These are phyloP conservation scores for Tachina grossa DNA, from an alignment of 2,888 invertebrate species.

Conservation along the genomic window DNA sequence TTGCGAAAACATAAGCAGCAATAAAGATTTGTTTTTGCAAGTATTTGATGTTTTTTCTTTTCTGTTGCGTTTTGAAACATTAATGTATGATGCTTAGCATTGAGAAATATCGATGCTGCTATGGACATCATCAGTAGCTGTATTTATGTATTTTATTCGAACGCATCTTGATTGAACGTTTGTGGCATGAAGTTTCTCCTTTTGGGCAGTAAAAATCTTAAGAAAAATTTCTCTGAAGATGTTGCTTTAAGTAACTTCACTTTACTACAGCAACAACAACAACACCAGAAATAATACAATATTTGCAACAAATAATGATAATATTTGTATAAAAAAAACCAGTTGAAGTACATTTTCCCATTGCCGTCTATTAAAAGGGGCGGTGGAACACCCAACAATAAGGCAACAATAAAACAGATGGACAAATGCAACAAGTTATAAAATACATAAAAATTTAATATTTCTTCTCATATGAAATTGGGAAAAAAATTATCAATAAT, in stretches of 20 bases:
- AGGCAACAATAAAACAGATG: not conserved
- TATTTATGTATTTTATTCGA: not conserved
- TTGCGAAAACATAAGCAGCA: slow-evolving; percentile 4
- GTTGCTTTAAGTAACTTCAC: slow-evolving; percentile 49
- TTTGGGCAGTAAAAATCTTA: slow-evolving; percentile 45
- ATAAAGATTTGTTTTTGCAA: not conserved
- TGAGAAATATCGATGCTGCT: slow-evolving; percentile 19
- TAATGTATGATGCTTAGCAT: slow-evolving; percentile 8
- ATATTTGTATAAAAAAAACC: slow-evolving; percentile 12
- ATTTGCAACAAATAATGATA: slow-evolving; percentile 11
- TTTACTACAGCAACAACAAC: slow-evolving; percentile 32
- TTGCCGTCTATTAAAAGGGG: slow-evolving; percentile 19
- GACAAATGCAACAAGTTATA: slow-evolving; percentile 27
- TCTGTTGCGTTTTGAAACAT: not conserved
- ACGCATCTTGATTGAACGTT: slow-evolving; percentile 59
- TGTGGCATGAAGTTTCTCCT: slow-evolving; percentile 63
- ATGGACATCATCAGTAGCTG: not conserved
- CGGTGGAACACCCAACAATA: not conserved
- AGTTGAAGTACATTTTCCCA: slow-evolving; percentile 28
- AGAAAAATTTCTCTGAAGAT: slow-evolving; percentile 60
- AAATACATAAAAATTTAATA: not conserved
- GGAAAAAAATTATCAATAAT: not conserved
- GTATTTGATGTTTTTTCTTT: not conserved
- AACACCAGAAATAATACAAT: not conserved
- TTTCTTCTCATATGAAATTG: slow-evolving; percentile 1